A percentile compares a stretch with the other conserved stretches of the same genome.
These are phyloP conservation scores for Apus apus DNA, from an alignment of 2,113 vertebrate genomes.

Conservation along the genomic window DNA sequence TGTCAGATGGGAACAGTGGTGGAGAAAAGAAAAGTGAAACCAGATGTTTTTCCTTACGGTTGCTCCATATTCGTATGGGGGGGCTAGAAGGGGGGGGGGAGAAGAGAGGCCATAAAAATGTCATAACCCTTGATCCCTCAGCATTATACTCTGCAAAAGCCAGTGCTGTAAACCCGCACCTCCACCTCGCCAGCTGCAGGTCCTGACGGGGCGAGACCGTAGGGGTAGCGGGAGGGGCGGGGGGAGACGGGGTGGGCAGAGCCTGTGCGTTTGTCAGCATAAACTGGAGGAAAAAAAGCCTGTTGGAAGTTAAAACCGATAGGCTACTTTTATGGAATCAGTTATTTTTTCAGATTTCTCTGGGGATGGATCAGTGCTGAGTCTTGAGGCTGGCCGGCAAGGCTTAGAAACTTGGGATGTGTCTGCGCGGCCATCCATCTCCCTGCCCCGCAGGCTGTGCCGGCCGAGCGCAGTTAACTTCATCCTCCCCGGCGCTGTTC, in stretches of 20 bases:
- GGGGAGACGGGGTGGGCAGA: neutral
- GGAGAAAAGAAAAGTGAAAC: constrained; percentile 78
- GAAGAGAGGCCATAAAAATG: constrained; percentile 74
- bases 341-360: constrained; percentile 48
- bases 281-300: constrained; percentile 19
- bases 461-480: neutral
- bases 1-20: constrained; percentile 75
- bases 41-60: constrained; percentile 78
- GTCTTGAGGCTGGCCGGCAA: constrained; percentile 10
- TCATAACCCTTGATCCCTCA: constrained; percentile 73
- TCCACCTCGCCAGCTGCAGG: neutral
- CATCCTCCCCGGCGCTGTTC: neutral
- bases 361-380: neutral
- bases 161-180: constrained; percentile 57
- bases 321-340: constrained; percentile 30
- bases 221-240: neutral
- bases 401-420: constrained; percentile 29
- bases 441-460: neutral
- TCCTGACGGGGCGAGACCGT: neutral
- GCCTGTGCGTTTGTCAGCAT: neutral
- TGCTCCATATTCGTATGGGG: constrained; percentile 62
- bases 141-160: constrained; percentile 60
- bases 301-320: neutral
- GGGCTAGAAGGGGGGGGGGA: too few species aligned
- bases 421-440: constrained; percentile 22